Evolutionary conservation across 37 sponge, comb jelly and placozoan species (phyloP), one percentile per base, ranked within the genome.

Genomic region (Beroe ovata): DNA sequence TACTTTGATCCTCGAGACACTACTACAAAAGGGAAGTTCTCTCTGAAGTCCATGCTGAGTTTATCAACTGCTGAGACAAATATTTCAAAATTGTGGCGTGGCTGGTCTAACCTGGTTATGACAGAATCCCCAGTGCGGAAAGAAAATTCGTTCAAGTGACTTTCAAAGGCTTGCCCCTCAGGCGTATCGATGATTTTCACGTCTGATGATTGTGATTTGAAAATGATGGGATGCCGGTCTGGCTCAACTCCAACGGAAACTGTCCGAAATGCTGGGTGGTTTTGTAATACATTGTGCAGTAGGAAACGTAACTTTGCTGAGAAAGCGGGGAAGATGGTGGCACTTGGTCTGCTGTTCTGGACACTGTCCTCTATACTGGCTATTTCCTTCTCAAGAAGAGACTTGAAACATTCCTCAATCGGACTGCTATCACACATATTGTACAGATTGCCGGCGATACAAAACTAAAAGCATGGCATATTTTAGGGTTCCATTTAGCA

Each of bases 231-330:
- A 42, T 42, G 42, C 1, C 84, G 84, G 22, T 77, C 38, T 32
- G 84, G 84, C 33, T 77, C 84, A 40, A 77, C 22, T 11, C 84
- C 84, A n/a, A 77, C 84, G 8, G 84, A 77, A 21, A 77, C 47
- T 42, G 84, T 77, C 84, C 41, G 84, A 77, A 77, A 77, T 36
- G 84, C 84, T 22, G 84, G 84, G 54, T 77, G 84, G 28, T 77
- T 42, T 25, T 77, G 41, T 16, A 77, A 42, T 6, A 35, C 41
- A 22, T 42, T 40, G 47, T 77, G 84, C 16, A 77, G 84, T 1
- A 77, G 47, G 47, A 77, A 77, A 23, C 84, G 26, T 4, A 77
- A 25, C 33, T 77, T 77, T 6, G 84, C 84, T 32, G 38, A 14
- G 28, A 77, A 20, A 42, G 84, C 36, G 25, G 84, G 84, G 38